Base-by-base conservation (phyloP, 2,888 invertebrate species). In the Drosophila yooni region DNA sequence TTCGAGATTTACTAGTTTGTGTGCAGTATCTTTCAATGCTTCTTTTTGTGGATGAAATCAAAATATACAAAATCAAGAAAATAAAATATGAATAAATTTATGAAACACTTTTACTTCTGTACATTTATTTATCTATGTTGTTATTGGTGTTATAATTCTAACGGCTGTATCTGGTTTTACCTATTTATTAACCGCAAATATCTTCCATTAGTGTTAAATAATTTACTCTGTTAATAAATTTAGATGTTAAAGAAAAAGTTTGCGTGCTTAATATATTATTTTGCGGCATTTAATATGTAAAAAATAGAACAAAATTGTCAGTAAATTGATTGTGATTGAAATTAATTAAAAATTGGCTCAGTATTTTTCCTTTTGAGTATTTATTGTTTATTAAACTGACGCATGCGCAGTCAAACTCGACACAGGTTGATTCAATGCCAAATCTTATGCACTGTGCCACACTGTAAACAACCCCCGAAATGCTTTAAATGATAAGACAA, bases 401-500 rank as follows among this genome's bases (percentile, higher is more conserved):
- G 56, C 70, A 60, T 66, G 76, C 80, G 76, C 59, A 51, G 3
- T 46, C 18, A 10, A 18, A 40, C 10, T 0, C 3, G 5, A 1
- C 33, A 79, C 64, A 34, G 76, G 65, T 59, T 80, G 76, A 13
- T 65, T n/a, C 34, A 62, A 25, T 8, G 25, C 2, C 10, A 34
- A 11, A 2, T 15, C 25, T 31, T 25, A 3, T 46, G 11, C 13
- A 18, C 1, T 11, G 50, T 10, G 18, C 8, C 79, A 74, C 69
- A 74, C 74, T 82, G 82, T 79, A 11, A 81, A 56, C 79, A 74
- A 81, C 83, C 83, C 81, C 61, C 59, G 56, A 70, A 70, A 25
- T 21, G 46, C 46, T 51, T 53, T 56, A 21, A 34, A 8, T 72
- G 74, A 76, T 74, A 75, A 77, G 52, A 63, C 52, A 36, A 74